Percentiles rank a stretch among this genome's conserved stretches.
Conservation (phyloP, 1,140 invertebrate genomes). For the Zaprionus nigranus region DNA sequence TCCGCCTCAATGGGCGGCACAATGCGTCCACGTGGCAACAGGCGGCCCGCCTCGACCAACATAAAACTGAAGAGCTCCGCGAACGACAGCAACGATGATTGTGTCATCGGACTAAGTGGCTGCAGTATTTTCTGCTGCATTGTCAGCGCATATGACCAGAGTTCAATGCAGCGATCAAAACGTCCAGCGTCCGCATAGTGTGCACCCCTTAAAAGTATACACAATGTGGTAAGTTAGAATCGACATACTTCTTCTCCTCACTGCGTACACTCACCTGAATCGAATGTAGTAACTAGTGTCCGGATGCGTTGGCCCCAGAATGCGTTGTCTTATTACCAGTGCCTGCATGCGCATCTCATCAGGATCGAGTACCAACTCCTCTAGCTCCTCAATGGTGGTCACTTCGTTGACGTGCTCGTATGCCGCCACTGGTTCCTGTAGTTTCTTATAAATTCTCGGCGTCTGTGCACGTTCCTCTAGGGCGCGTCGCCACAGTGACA, state of each 20-base stretch:
- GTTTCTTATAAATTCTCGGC: conserved; percentile 89
- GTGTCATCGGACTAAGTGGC: conserved; percentile 97
- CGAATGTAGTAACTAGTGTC: conserved; percentile 98
- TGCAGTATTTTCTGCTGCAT: conserved; percentile 97
- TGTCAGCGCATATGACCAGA: conserved; percentile 98
- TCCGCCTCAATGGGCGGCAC: conserved; percentile 91
- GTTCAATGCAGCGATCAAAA: conserved; percentile 94
- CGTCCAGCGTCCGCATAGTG: conserved; percentile 97
- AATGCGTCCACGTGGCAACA: conserved; percentile 88
- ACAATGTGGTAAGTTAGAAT: too few relatives aligned
- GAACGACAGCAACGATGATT: conserved; percentile 96
- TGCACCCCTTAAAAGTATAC: conserved; percentile 88
- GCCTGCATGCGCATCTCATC: conserved; percentile 99
- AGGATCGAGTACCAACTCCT: conserved; percentile 95
- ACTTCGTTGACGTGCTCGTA: conserved; percentile 95
- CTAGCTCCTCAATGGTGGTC: conserved; percentile 90
- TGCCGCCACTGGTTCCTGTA: conserved; percentile 90
- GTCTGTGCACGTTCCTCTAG: conserved; percentile 88
- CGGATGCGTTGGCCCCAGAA: conserved; percentile 95
- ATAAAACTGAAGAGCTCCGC: conserved; percentile 98
- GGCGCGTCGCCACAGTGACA: conserved; percentile 94
- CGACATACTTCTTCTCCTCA: too few relatives aligned
- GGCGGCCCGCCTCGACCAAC: conserved; percentile 91
- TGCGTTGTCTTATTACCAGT: conserved; percentile 95
- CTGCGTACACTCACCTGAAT: conserved; percentile 62